Percentiles rank a stretch among this genome's conserved stretches.
These are phyloP conservation scores for Vulpes vulpes DNA, from an alignment of 2,113 vertebrate genomes.

Conservation along the genomic window DNA sequence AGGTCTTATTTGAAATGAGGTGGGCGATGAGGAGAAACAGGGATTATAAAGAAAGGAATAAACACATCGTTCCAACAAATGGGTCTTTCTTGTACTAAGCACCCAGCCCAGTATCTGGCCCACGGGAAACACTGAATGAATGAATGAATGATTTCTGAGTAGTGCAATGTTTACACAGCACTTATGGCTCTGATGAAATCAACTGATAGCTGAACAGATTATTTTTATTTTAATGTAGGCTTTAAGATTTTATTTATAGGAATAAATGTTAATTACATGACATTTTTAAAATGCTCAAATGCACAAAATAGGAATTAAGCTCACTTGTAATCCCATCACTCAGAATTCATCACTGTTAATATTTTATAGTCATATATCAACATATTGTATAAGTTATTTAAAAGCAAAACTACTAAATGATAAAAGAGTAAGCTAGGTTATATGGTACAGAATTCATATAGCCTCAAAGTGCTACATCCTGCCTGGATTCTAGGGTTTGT, in stretches of 20 bases:
- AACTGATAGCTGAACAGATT: not conserved
- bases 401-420: slow-evolving; percentile 4
- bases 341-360: not conserved
- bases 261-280: not conserved
- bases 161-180: not conserved
- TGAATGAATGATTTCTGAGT: not conserved
- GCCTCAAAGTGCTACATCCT: not conserved
- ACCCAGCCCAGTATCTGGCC: not conserved
- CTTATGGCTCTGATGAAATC: not conserved
- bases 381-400: not conserved
- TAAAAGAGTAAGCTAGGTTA: not conserved
- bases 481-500: not conserved
- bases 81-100: not conserved
- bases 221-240: slow-evolving; percentile 14
- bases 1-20: not conserved
- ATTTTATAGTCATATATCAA: not conserved
- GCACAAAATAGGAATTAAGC: not conserved
- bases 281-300: not conserved
- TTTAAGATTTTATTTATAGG: not conserved
- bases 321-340: not conserved
- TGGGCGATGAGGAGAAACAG: not conserved
- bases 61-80: not conserved
- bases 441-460: not conserved
- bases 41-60: not conserved
- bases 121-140: not conserved